Evolutionary conservation across 2,797 vertebrate genomes (phyloP), one percentile per base, ranked within the genome.

Genomic region (Cercopithecus neglectus): DNA sequence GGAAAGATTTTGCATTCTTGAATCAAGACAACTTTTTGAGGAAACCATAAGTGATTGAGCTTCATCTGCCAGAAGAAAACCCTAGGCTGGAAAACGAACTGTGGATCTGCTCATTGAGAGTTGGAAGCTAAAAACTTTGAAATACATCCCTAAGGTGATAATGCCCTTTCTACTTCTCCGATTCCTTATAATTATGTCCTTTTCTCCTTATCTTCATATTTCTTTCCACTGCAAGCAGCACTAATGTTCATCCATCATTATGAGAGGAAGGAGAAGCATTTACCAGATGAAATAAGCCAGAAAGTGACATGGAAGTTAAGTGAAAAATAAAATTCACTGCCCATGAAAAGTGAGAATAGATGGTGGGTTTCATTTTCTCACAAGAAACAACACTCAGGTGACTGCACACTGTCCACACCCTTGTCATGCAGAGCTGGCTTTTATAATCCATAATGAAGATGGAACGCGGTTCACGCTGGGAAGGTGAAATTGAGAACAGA

Each of bases 281-380:
- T 97, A 94, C 97, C 96, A 98, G 64, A 94, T 6, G 4, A 72
- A 98, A 98, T 94, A 97, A 98, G 84, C 24, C 94, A 79, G 79
- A 94, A 61, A 53, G n/a, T 36, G 8, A 72, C 95, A 91, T 96
- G 78, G 33, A 36, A 80, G n/a, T 98, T 97, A 64, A 89, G 1
- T 82, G 81, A 92, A 91, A 91, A 98, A 97, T 94, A 98, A 93
- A 96, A 82, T 33, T 22, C 95, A 0, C 83, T 82, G 95, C 97
- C 93, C 86, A 61, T 95, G n/a, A n/a, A 0, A 92, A 97, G 98
- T 98, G 76, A 95, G 33, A 74, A 64, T 55, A 74, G 48, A 89
- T 80, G 57, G 26, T 72, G 30, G 24, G 89, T 78, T 93, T 55
- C 57, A 87, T 70, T 39, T 82, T 93, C 76, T 94, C 28, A 3